Base-by-base conservation (phyloP, 2,888 invertebrate species). In the Bruchidius siliquastri region DNA sequence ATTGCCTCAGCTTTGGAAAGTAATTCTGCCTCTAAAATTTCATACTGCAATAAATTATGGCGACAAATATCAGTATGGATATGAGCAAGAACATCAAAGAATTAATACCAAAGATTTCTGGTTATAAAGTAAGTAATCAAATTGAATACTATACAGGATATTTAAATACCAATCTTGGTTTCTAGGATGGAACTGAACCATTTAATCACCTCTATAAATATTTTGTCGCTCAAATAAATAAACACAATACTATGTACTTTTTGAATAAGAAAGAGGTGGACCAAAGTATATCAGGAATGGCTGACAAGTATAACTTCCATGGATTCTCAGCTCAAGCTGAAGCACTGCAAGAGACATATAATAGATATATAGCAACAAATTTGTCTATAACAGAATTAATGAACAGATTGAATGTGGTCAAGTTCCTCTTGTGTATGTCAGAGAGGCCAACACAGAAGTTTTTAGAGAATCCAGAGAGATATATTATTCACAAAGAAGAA, bases 261-360 rank as follows among this genome's bases (percentile, higher is more conserved):
- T 77, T 81, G 66, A 84, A 81, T 70, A 81, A 82, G 74, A 79
- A 80, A 69, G 86, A 86, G 72, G 81, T 86, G 32, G 83, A 85
- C 71, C 67, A 74, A 70, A 81, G 76, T 69, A 81, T 86, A 10
- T 74, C 75, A 2, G 81, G 84, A 72, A 83, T 86, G 81, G 77
- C 81, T 4, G 84, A 85, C 30, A 87, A 87, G 77, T 86, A 83
- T 74, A 77, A 78, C 20, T 85, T 86, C 73, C 86, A 87, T 75
- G 85, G 85, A 0, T 86, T 83, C 71, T 72, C 79, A n/a, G 67
- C 74, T 1, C 85, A 86, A 76, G 83, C 85, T 0, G 80, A 80
- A 13, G 80, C 82, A 18, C 75, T 87, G 20, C 78, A 79, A 26
- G 74, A 77, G 21, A 71, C 79, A 2, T 85, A 85, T 75, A 79